Evolutionary conservation across 2,888 invertebrate species (phyloP), one percentile per base, ranked within the genome.

Genomic region (Chaetogeoica ovagalla): DNA sequence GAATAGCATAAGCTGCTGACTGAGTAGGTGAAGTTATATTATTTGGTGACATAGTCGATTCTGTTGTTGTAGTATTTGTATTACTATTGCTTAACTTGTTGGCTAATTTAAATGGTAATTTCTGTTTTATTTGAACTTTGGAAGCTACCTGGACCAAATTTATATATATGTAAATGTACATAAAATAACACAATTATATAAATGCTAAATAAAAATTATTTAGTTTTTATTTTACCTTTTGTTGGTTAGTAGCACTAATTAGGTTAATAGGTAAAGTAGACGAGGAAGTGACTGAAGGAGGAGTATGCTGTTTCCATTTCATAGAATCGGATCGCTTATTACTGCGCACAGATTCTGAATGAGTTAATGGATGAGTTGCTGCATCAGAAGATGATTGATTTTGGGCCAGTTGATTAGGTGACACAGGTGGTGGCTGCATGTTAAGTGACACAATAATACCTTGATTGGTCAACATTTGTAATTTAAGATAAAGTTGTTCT

Each of bases 41-140:
- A 52, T 59, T 69, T 23, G 82, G 8, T n/a, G 82, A 13, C 8
- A 62, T 72, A 23, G 74, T 75, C 66, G 23, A 57, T 60, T 72
- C 79, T 30, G 21, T 43, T 30, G 69, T 69, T 30, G 69, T 69
- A 39, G 83, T 77, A 76, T 77, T 83, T 23, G 73, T 82, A 60
- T 83, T 82, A 68, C 84, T 84, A 43, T 84, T 83, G 87, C 88
- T 85, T 86, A 90, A 84, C 82, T 87, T 88, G 43, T 91, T 90
- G n/a, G 95, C 94, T 66, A 96, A 88, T 86, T 96, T 96, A 83
- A 96, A 88, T 0, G 97, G 97, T 82, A 97, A 87, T 86, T 96
- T 96, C 85, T 97, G 97, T 85, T 94, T 95, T 2, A 96, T 91
- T 84, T 89, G 89, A 77, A 88, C 84, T 84, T 86, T 89, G 81